These are phyloP conservation scores for Lottia gigantea DNA, from an alignment of 2,888 invertebrate species.

Conservation along the genomic window DNA sequence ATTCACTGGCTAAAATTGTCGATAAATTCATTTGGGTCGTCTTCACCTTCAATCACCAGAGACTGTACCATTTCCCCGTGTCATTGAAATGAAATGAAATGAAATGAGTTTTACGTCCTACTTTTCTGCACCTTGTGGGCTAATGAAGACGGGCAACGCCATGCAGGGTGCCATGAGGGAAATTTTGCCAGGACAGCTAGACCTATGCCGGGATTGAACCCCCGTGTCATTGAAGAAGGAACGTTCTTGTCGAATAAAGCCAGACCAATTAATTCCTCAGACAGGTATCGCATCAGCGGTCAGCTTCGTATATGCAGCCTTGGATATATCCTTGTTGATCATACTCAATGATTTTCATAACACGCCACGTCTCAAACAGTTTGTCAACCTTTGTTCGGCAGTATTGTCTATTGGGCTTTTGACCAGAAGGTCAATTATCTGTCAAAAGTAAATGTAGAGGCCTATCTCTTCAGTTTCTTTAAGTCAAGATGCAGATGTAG, in stretches of 20 bases:
- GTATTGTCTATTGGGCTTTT: neutral
- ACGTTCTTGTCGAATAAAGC: neutral
- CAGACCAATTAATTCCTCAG: neutral
- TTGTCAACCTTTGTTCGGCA: too few relatives aligned
- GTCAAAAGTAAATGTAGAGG: neutral
- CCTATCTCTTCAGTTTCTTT: neutral
- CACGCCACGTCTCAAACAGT: slow-evolving; percentile 12
- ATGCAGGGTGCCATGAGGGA: too few relatives aligned
- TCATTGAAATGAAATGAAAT: too few relatives aligned
- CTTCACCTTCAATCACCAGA: neutral
- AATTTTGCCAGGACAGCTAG: too few relatives aligned
- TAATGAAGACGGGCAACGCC: too few relatives aligned
- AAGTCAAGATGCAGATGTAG: neutral
- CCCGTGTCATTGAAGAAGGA: neutral
- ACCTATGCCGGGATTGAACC: too few relatives aligned
- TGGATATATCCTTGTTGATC: neutral
- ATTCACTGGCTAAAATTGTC: neutral
- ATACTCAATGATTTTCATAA: too few relatives aligned
- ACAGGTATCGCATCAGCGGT: neutral
- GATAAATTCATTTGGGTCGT: neutral
- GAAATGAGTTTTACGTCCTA: too few relatives aligned
- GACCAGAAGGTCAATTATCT: neutral
- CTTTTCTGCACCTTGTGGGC: too few relatives aligned
- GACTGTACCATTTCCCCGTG: neutral
- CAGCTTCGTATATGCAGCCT: neutral